These are phyloP conservation scores for Onychomys arenicola DNA, from an alignment of 2,797 vertebrate genomes.

Conservation along the genomic window DNA sequence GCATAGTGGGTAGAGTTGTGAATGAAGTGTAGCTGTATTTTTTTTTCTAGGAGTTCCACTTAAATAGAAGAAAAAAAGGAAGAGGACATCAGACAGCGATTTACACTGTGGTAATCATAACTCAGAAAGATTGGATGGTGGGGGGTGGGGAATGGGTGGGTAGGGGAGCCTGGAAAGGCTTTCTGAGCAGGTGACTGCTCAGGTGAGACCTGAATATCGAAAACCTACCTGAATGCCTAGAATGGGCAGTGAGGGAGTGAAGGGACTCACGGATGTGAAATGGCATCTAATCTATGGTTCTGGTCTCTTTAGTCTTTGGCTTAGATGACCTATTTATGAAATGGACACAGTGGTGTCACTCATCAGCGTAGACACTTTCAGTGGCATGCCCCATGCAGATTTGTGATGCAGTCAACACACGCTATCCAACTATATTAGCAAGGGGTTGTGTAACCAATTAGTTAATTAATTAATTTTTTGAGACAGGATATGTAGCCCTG, in stretches of 20 bases:
- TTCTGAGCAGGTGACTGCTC: neutral
- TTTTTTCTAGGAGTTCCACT: neutral
- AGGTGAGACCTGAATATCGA: neutral
- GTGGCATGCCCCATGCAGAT: neutral
- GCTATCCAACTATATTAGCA: neutral
- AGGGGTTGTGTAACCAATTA: neutral
- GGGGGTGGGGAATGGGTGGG: neutral
- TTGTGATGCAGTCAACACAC: neutral
- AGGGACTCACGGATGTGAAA: neutral
- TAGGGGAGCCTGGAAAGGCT: neutral
- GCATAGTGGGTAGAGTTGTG: neutral
- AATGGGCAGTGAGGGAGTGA: neutral
- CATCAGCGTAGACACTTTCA: neutral
- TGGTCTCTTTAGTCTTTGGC: neutral
- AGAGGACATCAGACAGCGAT: neutral
- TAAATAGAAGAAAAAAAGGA: neutral
- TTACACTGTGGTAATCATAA: neutral
- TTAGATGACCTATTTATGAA: neutral
- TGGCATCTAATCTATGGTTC: neutral
- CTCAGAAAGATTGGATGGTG: neutral
- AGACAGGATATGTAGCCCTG: neutral
- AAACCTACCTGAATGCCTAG: neutral
- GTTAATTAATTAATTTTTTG: neutral
- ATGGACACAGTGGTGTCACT: neutral
- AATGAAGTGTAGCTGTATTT: neutral